Evolutionary conservation across 2,113 vertebrate species (phyloP), one percentile per base, ranked within the genome.

Genomic region (Engystomops pustulosus): DNA sequence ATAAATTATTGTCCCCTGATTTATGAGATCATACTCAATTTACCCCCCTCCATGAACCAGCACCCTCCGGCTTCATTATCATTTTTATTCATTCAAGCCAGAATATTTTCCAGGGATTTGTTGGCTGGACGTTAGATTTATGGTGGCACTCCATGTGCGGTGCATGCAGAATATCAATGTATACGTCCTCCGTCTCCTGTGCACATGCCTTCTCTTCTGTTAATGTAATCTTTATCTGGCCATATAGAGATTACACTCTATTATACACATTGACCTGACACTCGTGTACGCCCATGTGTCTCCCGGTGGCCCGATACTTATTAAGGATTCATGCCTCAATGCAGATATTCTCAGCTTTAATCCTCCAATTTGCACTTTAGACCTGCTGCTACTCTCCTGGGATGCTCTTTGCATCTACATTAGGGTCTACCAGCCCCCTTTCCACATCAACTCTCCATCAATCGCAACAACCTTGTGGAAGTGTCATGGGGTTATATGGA

Each of bases 401-500:
- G 68, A 72, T 55, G 18, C 47, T 9, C 47, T 36, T 72, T 51
- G 23, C 23, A 82, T 30, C 55, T 53, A 32, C 27, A 82, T 82
- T 82, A 71, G 68, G 38, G 23, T 36, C 68, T 82, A 17, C 36
- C 80, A 60, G n/a, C 68, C 69, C 47, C 67, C 75, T 41, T 51
- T 34, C 34, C 10, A 12, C 69, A 70, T 70, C 25, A 81, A 41
- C 80, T 41, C 36, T 32, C 68, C 68, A 82, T 82, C 60, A 82
- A 72, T 72, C 68, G 17, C 47, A 20, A 18, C 51, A 72, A 71
- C 47, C 68, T 44, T 58, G 80, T 36, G 10, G 68, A 36, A 15
- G 79, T 49, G 80, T 82, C 80, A 72, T 38, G 34, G 14, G 80
- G 68, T 32, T 71, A 27, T 51, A 82, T 44, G 68, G 69, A 82